Percentiles rank a stretch among this genome's conserved stretches.
Conservation (phyloP, 1,140 invertebrate genomes). For the Euwallacea similis region DNA sequence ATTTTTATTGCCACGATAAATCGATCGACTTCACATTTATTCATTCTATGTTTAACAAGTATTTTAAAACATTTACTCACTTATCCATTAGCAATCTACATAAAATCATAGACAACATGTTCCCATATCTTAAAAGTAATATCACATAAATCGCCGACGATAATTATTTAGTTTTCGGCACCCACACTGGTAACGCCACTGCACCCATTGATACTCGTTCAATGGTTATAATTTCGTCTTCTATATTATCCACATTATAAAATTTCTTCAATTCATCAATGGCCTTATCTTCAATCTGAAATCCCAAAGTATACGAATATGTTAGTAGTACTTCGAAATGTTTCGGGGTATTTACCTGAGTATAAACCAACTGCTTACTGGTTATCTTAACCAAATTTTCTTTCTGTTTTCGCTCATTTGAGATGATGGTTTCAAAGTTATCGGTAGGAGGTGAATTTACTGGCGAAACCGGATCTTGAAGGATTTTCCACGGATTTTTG, state of each 20-base stretch:
- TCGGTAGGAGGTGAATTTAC: slow-evolving; percentile 33
- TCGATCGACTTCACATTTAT: no score
- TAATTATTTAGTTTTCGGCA: slow-evolving; percentile 45
- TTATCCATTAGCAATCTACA: no score
- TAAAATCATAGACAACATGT: no score
- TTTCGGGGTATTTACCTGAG: slow-evolving; percentile 57
- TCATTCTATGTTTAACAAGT: no score
- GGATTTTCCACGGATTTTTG: slow-evolving; percentile 53
- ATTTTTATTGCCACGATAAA: no score
- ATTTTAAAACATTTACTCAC: no score
- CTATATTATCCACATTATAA: slow-evolving; percentile 63
- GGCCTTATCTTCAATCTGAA: slow-evolving; percentile 72
- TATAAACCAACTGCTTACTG: slow-evolving; percentile 64
- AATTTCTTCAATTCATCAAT: slow-evolving; percentile 68
- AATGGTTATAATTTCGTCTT: slow-evolving; percentile 67
- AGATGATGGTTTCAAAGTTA: slow-evolving; percentile 61
- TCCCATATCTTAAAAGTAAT: background rate
- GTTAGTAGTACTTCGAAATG: background rate
- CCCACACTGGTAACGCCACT: slow-evolving; percentile 65
- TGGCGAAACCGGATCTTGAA: slow-evolving; percentile 36
- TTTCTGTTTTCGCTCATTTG: slow-evolving; percentile 63
- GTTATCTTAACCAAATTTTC: slow-evolving; percentile 63
- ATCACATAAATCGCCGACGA: background rate
- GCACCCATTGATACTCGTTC: slow-evolving; percentile 55
- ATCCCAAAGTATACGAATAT: slow-evolving; percentile 22